Evolutionary conservation across 2,113 vertebrate genomes (phyloP).

Genomic region (Alaudala cheleensis): DNA sequence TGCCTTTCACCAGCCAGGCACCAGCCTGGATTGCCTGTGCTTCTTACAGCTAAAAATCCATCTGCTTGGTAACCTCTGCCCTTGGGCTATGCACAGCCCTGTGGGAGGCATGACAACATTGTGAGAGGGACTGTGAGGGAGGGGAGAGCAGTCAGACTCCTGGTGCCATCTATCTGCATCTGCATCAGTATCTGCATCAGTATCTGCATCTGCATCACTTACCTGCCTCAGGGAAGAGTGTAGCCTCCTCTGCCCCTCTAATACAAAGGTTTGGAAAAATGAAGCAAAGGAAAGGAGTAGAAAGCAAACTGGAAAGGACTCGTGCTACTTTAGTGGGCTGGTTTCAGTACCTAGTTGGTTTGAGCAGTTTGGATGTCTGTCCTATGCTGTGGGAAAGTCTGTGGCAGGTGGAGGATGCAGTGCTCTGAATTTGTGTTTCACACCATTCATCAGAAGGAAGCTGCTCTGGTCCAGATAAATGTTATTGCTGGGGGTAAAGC

Average conservation of each 20-base stretch:
- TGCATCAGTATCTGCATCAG: not conserved
- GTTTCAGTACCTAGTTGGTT: not conserved
- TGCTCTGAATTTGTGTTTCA: not conserved
- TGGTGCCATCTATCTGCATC: not conserved
- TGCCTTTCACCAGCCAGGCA: not conserved
- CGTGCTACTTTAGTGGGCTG: not conserved
- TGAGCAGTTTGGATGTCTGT: not conserved
- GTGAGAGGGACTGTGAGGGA: not conserved
- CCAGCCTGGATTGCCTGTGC: not conserved
- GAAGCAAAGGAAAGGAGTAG: not conserved
- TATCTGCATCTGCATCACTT: not conserved
- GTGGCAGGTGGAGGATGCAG: not conserved
- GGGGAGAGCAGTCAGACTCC: not conserved
- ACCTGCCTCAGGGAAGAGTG: not conserved
- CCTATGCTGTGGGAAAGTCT: not conserved
- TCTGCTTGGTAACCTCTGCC: not conserved
- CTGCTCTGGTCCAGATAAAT: rapidly evolving
- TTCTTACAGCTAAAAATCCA: not conserved
- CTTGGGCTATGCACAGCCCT: not conserved
- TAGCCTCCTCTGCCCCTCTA: not conserved
- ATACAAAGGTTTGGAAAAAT: not conserved
- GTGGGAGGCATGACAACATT: not conserved
- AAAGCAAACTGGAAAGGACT: not conserved
- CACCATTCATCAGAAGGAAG: not conserved
- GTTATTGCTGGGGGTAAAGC: not conserved